Percentiles rank a stretch among this genome's conserved stretches.
Evolutionary conservation across 1,140 invertebrate genomes (phyloP).

Genomic region (Pygmarrhopalites habei): DNA sequence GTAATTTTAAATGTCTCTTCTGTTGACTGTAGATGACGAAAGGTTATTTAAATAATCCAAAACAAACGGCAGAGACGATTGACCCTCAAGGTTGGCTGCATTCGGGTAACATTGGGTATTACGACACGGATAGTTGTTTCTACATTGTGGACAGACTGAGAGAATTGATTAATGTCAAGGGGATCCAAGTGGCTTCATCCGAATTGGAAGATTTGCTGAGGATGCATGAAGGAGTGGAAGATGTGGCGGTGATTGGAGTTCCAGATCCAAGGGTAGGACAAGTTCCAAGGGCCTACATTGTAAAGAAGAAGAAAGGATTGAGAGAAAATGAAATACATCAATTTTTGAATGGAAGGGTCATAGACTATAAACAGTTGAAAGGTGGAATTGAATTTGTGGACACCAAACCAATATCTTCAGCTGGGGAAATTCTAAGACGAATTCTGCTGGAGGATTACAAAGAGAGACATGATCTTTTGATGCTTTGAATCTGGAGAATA

Average conservation of each 20-base stretch:
- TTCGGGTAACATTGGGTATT: constrained; percentile 59
- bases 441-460: too few species aligned
- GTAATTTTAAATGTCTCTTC: too few species aligned
- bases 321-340: constrained; percentile 54
- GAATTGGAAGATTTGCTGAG: constrained; percentile 51
- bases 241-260: constrained; percentile 51
- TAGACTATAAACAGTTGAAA: constrained; percentile 61
- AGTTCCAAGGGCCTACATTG: constrained; percentile 59
- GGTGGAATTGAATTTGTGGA: constrained; percentile 47
- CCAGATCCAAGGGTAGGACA: constrained; percentile 65
- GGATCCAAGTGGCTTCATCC: constrained; percentile 56
- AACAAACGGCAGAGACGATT: constrained; percentile 64
- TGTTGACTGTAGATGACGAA: too few species aligned
- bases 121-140: constrained; percentile 54
- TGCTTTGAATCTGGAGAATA: too few species aligned
- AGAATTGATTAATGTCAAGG: constrained; percentile 81
- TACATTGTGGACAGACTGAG: constrained; percentile 77
- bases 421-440: constrained; percentile 60
- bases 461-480: too few species aligned
- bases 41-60: constrained; percentile 42
- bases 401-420: constrained; percentile 56
- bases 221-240: constrained; percentile 45
- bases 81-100: constrained; percentile 63
- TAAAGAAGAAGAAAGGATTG: constrained; percentile 46
- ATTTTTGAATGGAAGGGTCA: constrained; percentile 53